Conservation (phyloP, 2,888 invertebrate genomes). For the Limenitis camilla region DNA sequence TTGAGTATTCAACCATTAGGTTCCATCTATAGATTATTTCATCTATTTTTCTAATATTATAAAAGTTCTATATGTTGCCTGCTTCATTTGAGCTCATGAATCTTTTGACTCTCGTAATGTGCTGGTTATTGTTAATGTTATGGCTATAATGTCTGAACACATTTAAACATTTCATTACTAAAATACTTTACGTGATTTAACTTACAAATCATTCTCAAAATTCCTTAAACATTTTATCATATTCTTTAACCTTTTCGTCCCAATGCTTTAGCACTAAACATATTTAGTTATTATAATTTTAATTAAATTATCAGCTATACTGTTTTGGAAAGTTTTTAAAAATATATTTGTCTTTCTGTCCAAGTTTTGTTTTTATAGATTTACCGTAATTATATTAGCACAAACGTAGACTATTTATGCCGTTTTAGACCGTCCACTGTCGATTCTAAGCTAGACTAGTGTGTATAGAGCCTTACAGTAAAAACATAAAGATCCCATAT, state of each 20-base stretch:
- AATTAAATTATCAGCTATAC: conserved; percentile 25
- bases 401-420: conserved; percentile 42
- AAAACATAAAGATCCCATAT: no score
- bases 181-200: background rate
- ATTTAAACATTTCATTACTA: no score
- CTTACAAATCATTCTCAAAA: background rate
- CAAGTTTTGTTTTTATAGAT: conserved; percentile 46
- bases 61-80: background rate
- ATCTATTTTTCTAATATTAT: background rate
- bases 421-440: conserved; percentile 48
- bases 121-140: no score
- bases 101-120: conserved; percentile 20
- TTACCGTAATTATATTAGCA: conserved; percentile 38
- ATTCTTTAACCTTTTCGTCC: background rate
- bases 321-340: conserved; percentile 31
- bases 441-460: conserved; percentile 7
- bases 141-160: no score
- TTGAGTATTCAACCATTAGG: no score
- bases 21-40: background rate
- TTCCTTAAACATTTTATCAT: background rate
- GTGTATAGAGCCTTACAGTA: no score
- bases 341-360: conserved; percentile 39
- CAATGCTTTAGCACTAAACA: conserved; percentile 19
- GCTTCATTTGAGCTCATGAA: conserved; percentile 10
- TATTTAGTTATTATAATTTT: conserved; percentile 9